Percentiles rank a stretch among this genome's conserved stretches.
phyloP scores from a whole-genome alignment of 2,113 vertebrate genomes.

The Tylochromis polylepis region DNA sequence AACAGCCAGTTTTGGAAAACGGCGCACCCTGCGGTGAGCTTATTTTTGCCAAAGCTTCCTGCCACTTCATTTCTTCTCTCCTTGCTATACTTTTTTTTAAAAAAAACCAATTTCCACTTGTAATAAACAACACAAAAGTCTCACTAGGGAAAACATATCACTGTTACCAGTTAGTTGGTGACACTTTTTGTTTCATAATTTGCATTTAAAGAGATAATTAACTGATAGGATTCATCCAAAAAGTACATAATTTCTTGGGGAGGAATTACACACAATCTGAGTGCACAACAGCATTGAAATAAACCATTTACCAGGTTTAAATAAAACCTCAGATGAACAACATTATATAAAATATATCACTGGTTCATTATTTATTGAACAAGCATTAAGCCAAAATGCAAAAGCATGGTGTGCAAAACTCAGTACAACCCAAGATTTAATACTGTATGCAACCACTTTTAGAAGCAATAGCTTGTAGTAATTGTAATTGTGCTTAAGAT shows the following conservation, averaged over 20 bases:
- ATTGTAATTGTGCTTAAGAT: neutral
- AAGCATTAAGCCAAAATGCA: neutral
- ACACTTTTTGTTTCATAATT: neutral
- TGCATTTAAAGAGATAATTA: constrained; percentile 3
- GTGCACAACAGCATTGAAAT: neutral
- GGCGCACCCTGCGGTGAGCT: constrained; percentile 40
- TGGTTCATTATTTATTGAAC: neutral
- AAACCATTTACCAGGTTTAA: neutral
- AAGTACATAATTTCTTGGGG: constrained; percentile 15
- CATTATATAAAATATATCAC: neutral
- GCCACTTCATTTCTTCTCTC: neutral
- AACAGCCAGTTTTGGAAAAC: constrained; percentile 44
- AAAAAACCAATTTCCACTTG: neutral
- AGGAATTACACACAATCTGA: constrained; percentile 10
- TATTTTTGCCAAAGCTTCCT: constrained; percentile 4
- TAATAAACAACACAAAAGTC: neutral
- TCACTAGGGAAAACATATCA: neutral
- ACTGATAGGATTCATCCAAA: constrained; percentile 14
- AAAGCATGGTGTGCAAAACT: neutral
- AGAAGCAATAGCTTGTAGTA: neutral
- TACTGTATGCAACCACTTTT: neutral
- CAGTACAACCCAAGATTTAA: neutral
- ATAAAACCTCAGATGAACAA: neutral
- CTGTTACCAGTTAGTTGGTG: neutral
- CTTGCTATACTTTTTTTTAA: neutral